phyloP scores from a whole-genome alignment of 2,797 vertebrate genomes.

The Lemur catta region DNA sequence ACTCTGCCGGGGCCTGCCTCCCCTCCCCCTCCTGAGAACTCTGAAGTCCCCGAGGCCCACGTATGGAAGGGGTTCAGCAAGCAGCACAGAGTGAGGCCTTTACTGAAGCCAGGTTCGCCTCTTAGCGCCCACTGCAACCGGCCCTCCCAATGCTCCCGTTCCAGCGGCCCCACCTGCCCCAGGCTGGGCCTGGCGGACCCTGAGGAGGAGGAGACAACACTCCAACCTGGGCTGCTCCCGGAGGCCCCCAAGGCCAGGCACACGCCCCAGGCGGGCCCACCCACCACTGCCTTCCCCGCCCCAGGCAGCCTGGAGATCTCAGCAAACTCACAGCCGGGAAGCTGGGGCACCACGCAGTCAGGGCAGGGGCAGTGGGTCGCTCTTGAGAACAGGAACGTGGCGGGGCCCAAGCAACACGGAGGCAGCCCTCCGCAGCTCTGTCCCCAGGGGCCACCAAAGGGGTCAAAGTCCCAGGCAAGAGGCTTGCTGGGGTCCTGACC shows the following conservation, averaged over 20 bases:
- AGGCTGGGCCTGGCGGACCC: not conserved
- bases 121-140: not conserved
- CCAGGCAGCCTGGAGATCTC: not conserved
- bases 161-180: not conserved
- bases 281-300: not conserved
- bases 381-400: not conserved
- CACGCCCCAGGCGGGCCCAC: not conserved
- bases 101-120: slow-evolving; percentile 79
- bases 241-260: not conserved
- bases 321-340: not conserved
- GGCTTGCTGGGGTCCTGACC: not conserved
- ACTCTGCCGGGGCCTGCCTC: not conserved
- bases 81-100: slow-evolving; percentile 63
- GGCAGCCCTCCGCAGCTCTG: not conserved
- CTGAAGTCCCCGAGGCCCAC: slow-evolving; percentile 67
- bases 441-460: not conserved
- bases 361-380: not conserved
- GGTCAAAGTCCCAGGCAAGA: not conserved
- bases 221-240: not conserved
- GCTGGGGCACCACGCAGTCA: not conserved
- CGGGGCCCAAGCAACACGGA: not conserved
- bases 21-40: not conserved
- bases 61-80: slow-evolving; percentile 78
- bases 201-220: not conserved
- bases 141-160: not conserved